Base-by-base conservation (phyloP, 2,797 vertebrate genomes). In the Taenioides sp. region DNA sequence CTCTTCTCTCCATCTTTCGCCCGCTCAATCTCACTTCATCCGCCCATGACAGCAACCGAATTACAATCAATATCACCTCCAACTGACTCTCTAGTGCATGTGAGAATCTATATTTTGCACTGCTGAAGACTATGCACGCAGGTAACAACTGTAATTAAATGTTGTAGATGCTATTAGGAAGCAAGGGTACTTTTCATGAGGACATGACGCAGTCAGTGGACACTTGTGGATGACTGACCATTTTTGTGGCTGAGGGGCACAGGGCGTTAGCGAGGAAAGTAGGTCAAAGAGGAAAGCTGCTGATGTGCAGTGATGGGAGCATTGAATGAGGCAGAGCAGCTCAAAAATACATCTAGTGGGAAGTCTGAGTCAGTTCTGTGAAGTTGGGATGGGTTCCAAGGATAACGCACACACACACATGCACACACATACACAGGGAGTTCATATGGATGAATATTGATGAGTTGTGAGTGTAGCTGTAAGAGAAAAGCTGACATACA, bases 1-100 rank as follows among this genome's bases (percentile, higher is more conserved):
- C 71, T 72, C 58, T 78, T 43, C 49, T 37, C 22, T 34, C 77
- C 73, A 70, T 65, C 72, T 47, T 71, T 70, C 57, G n/a, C 62
- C 65, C 2, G 9, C 74, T 90, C 85, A 73, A 72, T 87, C 84
- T 80, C 76, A 82, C 82, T 88, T 81, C 77, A 77, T 84, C 75
- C 18, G 0, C 73, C 63, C 77, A 69, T 84, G 74, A 86, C 78
- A 80, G 77, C 75, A 75, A 72, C 62, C 52, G 74, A 86, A 87
- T 84, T 86, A 79, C 77, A 84, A 81, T 86, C 76, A 80, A 87
- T 86, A 76, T 52, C 67, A 61, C 74, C 67, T 65, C 73, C 75
- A 68, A 65, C 69, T 69, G 70, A 72, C 67, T 84, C 75, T 69
- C 61, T 67, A 76, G 65, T 69, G 71, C 66, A 31, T 74, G 47